Base-by-base conservation (phyloP, 2,888 invertebrate species). In the Stenolophus ochropezus region DNA sequence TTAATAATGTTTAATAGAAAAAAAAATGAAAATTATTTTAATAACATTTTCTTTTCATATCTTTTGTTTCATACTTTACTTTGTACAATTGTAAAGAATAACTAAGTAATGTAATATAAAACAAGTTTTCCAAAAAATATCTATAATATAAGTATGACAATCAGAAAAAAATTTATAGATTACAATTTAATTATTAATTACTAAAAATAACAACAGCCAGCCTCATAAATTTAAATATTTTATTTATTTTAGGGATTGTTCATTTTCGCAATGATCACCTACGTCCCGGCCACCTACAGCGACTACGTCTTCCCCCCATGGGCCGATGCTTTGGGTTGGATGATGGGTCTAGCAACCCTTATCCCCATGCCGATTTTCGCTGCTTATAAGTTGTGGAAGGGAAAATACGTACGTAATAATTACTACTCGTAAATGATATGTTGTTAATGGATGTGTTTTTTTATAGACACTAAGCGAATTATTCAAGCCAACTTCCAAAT, bases 271-370 rank as follows among this genome's bases (percentile, higher is more conserved):
- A 93, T 95, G 90, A 87, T 91, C 3, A 92, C 93, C 83, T 94
- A 94, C 91, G 87, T 90, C 16, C 88, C 93, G 0, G 93, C 94
- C 0, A 86, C 88, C 3, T 96, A 95, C 86, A 93, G 92, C 56
- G 90, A 90, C 76, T 94, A 95, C 85, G 86, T 87, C 6, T 96
- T 95, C 87, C 96, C 96, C 0, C 83, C 87, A 8, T 95, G 94
- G 91, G 94, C 95, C 11, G 93, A 94, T 84, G 87, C 90, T 0
- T 87, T 96, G 25, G 96, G 96, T 3, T 94, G 94, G 93, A 86
- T 92, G 65, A 92, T 96, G 78, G 94, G 95, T 0, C 83, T 94
- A 0, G 90, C 93, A 0, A 96, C 96, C 0, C 89, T 96, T 1
- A 85, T 92, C 0, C 91, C 95, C 0, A 92, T 96, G 86, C 94